A percentile compares a stretch with the other conserved stretches of the same genome.
These are phyloP conservation scores for Hippocampus comes DNA, from an alignment of 2,113 vertebrate genomes.

Conservation along the genomic window DNA sequence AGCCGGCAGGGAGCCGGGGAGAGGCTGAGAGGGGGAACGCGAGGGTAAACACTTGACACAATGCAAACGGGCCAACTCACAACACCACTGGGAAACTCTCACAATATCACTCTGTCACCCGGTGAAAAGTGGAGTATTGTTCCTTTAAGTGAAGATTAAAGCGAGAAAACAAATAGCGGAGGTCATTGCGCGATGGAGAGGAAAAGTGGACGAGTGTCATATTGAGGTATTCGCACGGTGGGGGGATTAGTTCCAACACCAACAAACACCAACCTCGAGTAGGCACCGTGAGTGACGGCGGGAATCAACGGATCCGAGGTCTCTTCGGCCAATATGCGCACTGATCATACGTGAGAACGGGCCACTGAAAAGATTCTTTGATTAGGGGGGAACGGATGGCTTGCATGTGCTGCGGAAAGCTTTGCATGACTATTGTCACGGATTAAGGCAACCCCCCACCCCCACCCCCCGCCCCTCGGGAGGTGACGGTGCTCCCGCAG, in stretches of 20 bases:
- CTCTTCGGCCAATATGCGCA: slow-evolving; percentile 9
- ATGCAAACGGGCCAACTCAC: slow-evolving; percentile 54
- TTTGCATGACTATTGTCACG: slow-evolving; percentile 67
- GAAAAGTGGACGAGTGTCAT: slow-evolving; percentile 32
- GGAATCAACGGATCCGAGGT: slow-evolving; percentile 2
- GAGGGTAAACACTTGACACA: slow-evolving; percentile 69
- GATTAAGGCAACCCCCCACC: slow-evolving; percentile 66
- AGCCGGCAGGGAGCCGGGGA: slow-evolving; percentile 57
- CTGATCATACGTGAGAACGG: slow-evolving; percentile 17
- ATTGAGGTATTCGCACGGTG: slow-evolving; percentile 15
- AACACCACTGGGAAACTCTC: slow-evolving; percentile 66
- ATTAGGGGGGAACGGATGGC: slow-evolving; percentile 51
- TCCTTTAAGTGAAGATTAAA: slow-evolving; percentile 73
- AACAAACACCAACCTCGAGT: slow-evolving; percentile 9
- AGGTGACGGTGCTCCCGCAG: slow-evolving; percentile 54
- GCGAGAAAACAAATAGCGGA: slow-evolving; percentile 58
- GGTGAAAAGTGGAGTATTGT: slow-evolving; percentile 60
- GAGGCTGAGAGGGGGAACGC: slow-evolving; percentile 50
- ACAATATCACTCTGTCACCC: slow-evolving; percentile 60
- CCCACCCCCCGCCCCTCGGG: slow-evolving; percentile 1
- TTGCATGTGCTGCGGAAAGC: slow-evolving; percentile 68
- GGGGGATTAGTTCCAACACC: slow-evolving; percentile 4
- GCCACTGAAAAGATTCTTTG: slow-evolving; percentile 23
- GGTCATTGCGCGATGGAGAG: slow-evolving; percentile 35
- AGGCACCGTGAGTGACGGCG: neutral